These are phyloP conservation scores for Tragelaphus imberbis DNA, from an alignment of 2,113 vertebrate genomes.

Conservation along the genomic window DNA sequence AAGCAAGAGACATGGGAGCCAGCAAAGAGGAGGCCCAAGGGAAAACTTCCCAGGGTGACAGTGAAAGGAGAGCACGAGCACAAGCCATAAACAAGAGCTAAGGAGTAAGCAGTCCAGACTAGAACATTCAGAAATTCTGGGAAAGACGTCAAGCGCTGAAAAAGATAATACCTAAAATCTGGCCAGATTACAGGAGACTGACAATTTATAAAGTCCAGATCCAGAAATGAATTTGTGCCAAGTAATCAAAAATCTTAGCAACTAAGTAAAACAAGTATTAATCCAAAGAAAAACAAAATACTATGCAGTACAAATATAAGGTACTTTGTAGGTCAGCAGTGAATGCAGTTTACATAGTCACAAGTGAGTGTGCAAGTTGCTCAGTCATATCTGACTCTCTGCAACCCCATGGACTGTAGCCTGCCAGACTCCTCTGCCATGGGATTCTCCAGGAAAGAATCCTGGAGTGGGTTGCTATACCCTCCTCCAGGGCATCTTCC, in stretches of 20 bases:
- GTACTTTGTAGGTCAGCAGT: not conserved
- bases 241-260: constrained; percentile 6
- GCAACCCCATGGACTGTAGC: not conserved
- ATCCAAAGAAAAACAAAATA: not conserved
- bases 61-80: not conserved
- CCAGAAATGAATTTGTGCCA: not conserved
- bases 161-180: not conserved
- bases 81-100: not conserved
- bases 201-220: not conserved
- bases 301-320: not conserved
- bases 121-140: not conserved
- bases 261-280: constrained; percentile 3
- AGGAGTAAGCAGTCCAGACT: not conserved
- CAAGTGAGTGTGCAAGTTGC: not conserved
- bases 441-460: too few species aligned
- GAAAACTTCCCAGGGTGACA: not conserved
- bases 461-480: too few species aligned
- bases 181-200: not conserved
- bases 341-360: not conserved
- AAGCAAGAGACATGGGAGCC: not conserved
- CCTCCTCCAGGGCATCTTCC: too few species aligned
- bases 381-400: not conserved
- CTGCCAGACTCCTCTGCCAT: not conserved
- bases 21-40: not conserved
- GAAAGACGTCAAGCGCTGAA: not conserved